Evolutionary conservation across 2,888 invertebrate species (phyloP), one percentile per base, ranked within the genome.

Genomic region (Oscheius myriophilus): DNA sequence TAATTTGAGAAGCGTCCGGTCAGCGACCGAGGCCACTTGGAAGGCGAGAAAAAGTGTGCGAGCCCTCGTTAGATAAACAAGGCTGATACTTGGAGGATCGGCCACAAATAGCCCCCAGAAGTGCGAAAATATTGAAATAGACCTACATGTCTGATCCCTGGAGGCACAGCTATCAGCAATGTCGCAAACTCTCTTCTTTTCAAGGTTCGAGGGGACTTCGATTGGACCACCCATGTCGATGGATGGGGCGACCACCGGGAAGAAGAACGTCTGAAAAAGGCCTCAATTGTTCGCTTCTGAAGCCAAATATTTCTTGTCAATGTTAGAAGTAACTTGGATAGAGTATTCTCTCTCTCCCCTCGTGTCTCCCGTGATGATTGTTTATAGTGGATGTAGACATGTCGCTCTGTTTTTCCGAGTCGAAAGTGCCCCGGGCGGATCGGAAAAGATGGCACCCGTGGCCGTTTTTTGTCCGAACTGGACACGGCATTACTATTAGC

Each of bases 171-270:
- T 76, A 2, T 63, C 69, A 2, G 71, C 67, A 16, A 76, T 39
- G 51, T 76, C 74, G 45, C 76, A 76, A n/a, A 76, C 66, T 61
- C 71, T 21, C 26, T 69, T 51, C 41, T 46, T 71, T 25, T 71
- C 66, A 33, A 72, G 26, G 2, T 54, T 41, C 12, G 26, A 14
- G 18, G 39, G 66, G 12, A 76, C 51, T 52, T 69, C 67, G 51
- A 74, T 49, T 11, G 74, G 61, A 0, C 51, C 58, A 33, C 71
- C 72, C 21, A 67, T 67, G 21, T 72, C 67, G 42, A 76, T 73
- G 45, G 69, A 72, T 1, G 64, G 52, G 6, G 71, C 49, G 14
- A 64, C 43, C 1, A 61, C 57, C 0, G 70, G 70, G 33, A 76
- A 57, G 64, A 69, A 76, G 42, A 76, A 54, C 18, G 52, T 76